phyloP scores from a whole-genome alignment of 1,140 invertebrate species.

The Neuroterus valhalla region DNA sequence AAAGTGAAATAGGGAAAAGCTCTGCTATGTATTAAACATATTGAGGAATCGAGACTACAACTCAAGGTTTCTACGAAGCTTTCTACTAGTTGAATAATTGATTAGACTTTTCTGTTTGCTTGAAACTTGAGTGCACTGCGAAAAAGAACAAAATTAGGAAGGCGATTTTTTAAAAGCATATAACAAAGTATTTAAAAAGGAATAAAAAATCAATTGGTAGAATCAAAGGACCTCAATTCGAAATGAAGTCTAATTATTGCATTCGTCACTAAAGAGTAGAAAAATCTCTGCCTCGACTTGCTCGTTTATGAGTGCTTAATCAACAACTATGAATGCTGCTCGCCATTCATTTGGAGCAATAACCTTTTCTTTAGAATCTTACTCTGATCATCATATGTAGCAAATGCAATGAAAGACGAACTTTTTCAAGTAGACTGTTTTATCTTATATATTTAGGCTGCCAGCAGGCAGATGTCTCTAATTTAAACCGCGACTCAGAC shows the following conservation, averaged over 20 bases:
- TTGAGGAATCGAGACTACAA: too few species aligned
- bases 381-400: neutral
- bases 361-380: neutral
- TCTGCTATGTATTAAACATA: too few species aligned
- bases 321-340: neutral
- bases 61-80: too few species aligned
- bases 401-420: neutral
- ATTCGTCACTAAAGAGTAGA: neutral
- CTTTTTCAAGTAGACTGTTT: neutral
- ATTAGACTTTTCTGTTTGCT: too few species aligned
- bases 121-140: too few species aligned
- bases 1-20: neutral
- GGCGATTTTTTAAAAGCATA: too few species aligned
- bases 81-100: too few species aligned
- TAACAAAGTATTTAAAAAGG: too few species aligned
- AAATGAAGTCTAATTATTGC: neutral
- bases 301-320: conserved; percentile 13
- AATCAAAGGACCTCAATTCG: neutral
- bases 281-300: neutral
- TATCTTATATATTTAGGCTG: neutral
- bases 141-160: too few species aligned
- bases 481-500: neutral
- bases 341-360: conserved; percentile 2
- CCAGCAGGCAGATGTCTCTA: neutral
- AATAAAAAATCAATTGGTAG: neutral